Evolutionary conservation across 53 echinoderm and acorn worm genomes (phyloP), one percentile per base, ranked within the genome.

Genomic region (Temnopleurus reevesii): DNA sequence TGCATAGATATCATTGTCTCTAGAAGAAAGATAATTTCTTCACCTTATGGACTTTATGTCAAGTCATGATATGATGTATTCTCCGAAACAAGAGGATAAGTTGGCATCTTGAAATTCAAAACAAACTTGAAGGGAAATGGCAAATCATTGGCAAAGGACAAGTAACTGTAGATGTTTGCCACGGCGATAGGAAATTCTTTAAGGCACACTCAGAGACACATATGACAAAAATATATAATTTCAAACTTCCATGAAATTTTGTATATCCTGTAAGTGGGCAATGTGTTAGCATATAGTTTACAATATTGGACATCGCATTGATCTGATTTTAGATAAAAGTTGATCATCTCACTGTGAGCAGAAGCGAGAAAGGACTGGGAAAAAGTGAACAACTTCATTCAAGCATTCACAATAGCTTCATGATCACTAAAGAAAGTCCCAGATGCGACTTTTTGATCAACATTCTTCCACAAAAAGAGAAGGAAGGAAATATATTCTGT

Each of bases 111-210:
- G 36, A 65, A 65, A 65, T 65, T 12, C 65, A 65, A 34, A 10
- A 0, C 17, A 15, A 65, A 17, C 19, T 56, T 24, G 8, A 34
- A 34, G 18, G 6, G 6, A 18, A 34, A 65, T 0, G 8, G 36
- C n/a, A 27, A n/a, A 21, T 41, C 8, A 7, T 8, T n/a, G 38
- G 41, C 36, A 66, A 38, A 41, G 18, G 63, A 3, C 9, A 4
- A 13, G 15, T 18, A 38, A 71, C 4, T 38, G 18, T 38, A 38
- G 5, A 71, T n/a, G 36, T 71, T 41, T 41, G 0, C 38, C 38
- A 71, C 41, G 71, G 41, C 23, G 8, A 71, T 71, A 71, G 71
- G 71, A 71, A 71, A 71, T 71, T 71, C 71, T 34, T 33, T 4
- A 63, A 33, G 30, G 30, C 33, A 3, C 63, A 19, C 5, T 4